Evolutionary conservation across 2,113 vertebrate species (phyloP).

Genomic region (Gymnarchus niloticus): DNA sequence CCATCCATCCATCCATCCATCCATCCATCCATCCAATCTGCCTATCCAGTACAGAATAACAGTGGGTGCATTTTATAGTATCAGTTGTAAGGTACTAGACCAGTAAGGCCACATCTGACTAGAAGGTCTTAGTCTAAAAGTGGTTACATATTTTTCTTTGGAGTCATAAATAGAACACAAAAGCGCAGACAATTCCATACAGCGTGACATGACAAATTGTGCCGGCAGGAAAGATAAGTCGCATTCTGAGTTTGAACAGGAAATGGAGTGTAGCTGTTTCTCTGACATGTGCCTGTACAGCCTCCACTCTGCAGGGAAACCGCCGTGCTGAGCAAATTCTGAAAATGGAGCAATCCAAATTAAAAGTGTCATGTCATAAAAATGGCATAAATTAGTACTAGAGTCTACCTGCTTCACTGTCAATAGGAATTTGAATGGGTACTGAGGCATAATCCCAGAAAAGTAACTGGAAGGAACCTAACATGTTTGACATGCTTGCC

Average conservation of each 20-base stretch:
- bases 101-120: no score
- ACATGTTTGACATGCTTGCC: not conserved
- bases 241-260: no score
- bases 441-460: not conserved
- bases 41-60: not conserved
- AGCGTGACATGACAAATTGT: no score
- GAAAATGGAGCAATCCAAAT: not conserved
- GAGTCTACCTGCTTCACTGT: not conserved
- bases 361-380: constrained; percentile 6
- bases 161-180: no score
- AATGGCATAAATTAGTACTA: not conserved
- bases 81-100: no score
- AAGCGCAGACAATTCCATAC: no score
- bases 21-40: not conserved
- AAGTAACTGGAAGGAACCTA: not conserved
- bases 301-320: not conserved
- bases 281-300: not conserved
- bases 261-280: not conserved
- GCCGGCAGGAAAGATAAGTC: no score
- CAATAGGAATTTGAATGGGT: not conserved
- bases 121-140: no score
- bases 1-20: not conserved
- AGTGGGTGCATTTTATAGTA: not conserved
- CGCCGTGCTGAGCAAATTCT: not conserved
- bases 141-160: no score